These are phyloP conservation scores for Tetrax tetrax DNA, from an alignment of 2,113 vertebrate species.

Conservation along the genomic window DNA sequence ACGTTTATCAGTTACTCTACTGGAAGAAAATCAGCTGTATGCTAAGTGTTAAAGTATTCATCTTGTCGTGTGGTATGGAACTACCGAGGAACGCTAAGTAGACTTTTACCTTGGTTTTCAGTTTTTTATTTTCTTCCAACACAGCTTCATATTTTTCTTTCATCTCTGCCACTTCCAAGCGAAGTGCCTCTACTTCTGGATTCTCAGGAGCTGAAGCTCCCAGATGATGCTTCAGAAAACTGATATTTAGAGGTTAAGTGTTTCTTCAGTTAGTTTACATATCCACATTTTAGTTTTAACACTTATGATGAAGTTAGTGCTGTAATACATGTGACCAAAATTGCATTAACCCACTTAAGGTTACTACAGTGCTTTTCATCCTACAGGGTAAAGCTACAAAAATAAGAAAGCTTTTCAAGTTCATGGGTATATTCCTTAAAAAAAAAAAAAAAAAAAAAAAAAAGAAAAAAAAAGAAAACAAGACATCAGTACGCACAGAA, in stretches of 20 bases:
- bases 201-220: slow-evolving; percentile 82
- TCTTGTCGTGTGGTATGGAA: not conserved
- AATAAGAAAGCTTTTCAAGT: not conserved
- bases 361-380: not conserved
- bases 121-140: slow-evolving; percentile 90
- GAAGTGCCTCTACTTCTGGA: slow-evolving; percentile 83
- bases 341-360: not conserved
- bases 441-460: too few relatives aligned
- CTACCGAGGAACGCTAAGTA: not conserved
- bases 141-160: slow-evolving; percentile 89
- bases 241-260: slow-evolving; percentile 78
- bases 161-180: slow-evolving; percentile 85
- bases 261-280: not conserved
- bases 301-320: not conserved
- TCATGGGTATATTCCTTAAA: not conserved
- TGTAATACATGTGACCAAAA: not conserved
- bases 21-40: not conserved
- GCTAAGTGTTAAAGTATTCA: not conserved
- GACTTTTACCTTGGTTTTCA: slow-evolving; percentile 85
- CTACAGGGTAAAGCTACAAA: not conserved
- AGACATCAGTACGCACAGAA: not conserved
- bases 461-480: not conserved
- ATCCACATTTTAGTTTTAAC: not conserved
- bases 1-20: not conserved
- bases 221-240: slow-evolving; percentile 93